Base-by-base conservation (phyloP, 2,797 vertebrate species). In the Prionace glauca region DNA sequence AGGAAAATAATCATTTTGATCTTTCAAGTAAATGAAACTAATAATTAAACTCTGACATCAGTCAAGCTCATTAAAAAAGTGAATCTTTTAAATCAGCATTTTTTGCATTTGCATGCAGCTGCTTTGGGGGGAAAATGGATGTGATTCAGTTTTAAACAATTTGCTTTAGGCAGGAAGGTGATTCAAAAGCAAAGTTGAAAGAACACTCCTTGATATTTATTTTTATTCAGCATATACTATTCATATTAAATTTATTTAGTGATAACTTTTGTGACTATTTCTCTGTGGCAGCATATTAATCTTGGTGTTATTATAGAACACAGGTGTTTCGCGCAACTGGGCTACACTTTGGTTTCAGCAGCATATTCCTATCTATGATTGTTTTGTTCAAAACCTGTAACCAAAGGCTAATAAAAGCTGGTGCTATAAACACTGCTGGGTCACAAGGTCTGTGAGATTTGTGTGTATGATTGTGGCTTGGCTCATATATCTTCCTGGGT, bases 61-160 rank as follows among this genome's bases (percentile, higher is more conserved):
- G 22, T 92, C 36, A 65, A 91, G 65, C 65, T 22, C 62, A 69
- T 92, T 92, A 26, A 92, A 36, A 62, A 92, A 92, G 90, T 92
- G 32, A 22, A 36, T 36, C 62, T 9, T 92, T 62, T n/a, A 65
- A 91, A 26, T 90, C 56, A 62, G 56, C 65, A 36, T 41, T 69
- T 62, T 67, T 81, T 41, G 18, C 0, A 67, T 92, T 22, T 22
- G 62, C 60, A 36, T 92, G 32, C n/a, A 67, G 90, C 16, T 92
- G 18, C 18, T 16, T 91, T 67, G 0, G 7, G 90, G 20, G n/a
- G 10, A 36, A 22, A 50, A 24, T 94, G 32, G 32, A 72, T 50
- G 24, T 45, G n/a, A 69, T 20, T 93, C n/a, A 93, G 1, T 93
- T 69, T 36, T n/a, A 29, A 45, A 65, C 29, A 93, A 93, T 67